Evolutionary conservation across 2,113 vertebrate genomes (phyloP).

Genomic region (Bucco capensis): DNA sequence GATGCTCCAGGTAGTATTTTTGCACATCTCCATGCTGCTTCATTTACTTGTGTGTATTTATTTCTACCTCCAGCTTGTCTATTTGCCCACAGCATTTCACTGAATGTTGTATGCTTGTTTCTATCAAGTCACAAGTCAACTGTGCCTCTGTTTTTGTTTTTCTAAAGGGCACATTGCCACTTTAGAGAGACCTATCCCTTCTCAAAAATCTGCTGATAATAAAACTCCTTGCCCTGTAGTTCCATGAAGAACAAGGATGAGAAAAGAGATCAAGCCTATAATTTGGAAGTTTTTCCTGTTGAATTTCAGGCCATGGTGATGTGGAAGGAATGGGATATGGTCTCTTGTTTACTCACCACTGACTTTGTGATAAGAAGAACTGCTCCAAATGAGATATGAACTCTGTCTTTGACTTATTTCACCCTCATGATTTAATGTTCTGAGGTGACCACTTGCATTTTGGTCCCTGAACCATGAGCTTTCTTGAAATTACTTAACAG

Average conservation of each 20-base stretch:
- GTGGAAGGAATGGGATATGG: conserved; percentile 72
- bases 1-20: neutral
- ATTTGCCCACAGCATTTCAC: neutral
- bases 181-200: conserved; percentile 76
- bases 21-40: neutral
- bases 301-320: neutral
- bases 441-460: neutral
- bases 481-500: conserved; percentile 35
- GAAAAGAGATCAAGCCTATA: neutral
- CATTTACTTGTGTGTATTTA: neutral
- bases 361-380: conserved; percentile 30
- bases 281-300: neutral
- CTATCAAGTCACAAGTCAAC: conserved; percentile 83
- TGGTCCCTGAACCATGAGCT: conserved; percentile 31
- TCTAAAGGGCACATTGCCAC: conserved; percentile 66
- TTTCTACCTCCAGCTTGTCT: neutral
- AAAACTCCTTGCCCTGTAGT: neutral
- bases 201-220: conserved; percentile 15
- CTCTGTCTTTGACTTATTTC: conserved; percentile 70
- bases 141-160: conserved; percentile 69
- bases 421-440: conserved; percentile 74
- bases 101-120: neutral
- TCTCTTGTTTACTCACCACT: conserved; percentile 58
- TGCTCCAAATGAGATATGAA: conserved; percentile 23
- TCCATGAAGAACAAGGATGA: neutral